These are phyloP conservation scores for Xanthia icteritia DNA, from an alignment of 2,888 invertebrate species.

Conservation along the genomic window DNA sequence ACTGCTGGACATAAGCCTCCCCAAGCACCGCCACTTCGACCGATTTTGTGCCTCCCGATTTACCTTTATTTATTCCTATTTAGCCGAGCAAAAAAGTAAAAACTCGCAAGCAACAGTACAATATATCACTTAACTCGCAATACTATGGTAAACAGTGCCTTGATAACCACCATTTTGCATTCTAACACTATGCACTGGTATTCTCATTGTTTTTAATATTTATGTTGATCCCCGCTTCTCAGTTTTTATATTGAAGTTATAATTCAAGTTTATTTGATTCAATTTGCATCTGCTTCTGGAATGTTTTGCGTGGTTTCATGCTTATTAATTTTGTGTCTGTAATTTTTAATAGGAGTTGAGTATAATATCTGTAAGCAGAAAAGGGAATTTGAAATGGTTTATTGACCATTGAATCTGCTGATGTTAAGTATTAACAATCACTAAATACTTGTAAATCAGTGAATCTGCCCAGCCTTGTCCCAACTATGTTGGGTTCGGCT, in stretches of 20 bases:
- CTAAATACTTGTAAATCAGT: neutral
- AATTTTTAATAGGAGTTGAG: neutral
- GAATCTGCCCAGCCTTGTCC: no score
- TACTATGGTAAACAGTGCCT: constrained; percentile 64
- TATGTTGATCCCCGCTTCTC: constrained; percentile 55
- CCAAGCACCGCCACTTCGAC: no score
- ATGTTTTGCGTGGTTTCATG: constrained; percentile 2
- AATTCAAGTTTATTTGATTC: constrained; percentile 65
- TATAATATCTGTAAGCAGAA: neutral
- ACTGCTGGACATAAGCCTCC: no score
- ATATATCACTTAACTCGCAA: constrained; percentile 56
- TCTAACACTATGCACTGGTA: constrained; percentile 42
- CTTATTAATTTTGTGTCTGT: constrained; percentile 14
- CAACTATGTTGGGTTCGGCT: no score
- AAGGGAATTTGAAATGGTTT: neutral
- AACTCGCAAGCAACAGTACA: constrained; percentile 15
- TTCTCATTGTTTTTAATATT: constrained; percentile 60
- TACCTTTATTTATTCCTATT: neutral
- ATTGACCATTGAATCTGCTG: neutral
- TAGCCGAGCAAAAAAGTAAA: neutral
- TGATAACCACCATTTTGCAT: constrained; percentile 59
- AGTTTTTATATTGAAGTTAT: constrained; percentile 65
- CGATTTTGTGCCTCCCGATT: neutral
- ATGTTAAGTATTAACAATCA: neutral
- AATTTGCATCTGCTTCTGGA: constrained; percentile 59